Percentiles rank a stretch among this genome's conserved stretches.
Conservation (phyloP, 1,140 invertebrate species). For the Bombus pascuorum region DNA sequence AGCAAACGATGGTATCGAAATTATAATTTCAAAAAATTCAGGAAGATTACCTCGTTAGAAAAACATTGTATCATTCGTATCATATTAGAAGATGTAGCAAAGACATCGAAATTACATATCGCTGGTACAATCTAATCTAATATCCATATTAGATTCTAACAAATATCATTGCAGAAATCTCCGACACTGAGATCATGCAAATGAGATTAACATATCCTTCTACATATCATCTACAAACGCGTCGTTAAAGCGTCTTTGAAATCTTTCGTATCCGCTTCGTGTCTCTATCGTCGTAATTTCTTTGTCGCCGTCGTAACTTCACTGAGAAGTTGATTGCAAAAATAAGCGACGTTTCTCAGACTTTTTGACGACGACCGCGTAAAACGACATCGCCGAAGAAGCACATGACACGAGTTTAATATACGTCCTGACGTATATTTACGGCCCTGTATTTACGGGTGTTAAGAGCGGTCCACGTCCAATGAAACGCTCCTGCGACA, state of each 20-base stretch:
- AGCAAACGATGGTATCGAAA: background rate
- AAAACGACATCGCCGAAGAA: background rate
- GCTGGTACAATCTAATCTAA: background rate
- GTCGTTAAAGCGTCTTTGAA: background rate
- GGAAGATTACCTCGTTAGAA: background rate
- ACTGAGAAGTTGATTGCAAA: slow-evolving; percentile 2
- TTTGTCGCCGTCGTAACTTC: background rate
- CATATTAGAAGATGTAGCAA: background rate
- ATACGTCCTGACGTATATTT: slow-evolving; percentile 6
- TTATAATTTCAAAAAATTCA: background rate
- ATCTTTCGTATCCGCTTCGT: background rate
- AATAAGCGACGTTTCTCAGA: background rate
- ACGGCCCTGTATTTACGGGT: background rate
- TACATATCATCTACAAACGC: background rate
- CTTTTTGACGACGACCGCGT: background rate
- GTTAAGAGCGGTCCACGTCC: background rate
- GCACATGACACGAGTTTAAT: background rate
- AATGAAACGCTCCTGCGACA: slow-evolving; percentile 1
- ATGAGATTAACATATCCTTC: background rate
- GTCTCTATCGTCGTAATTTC: background rate
- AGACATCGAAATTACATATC: background rate
- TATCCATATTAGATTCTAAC: background rate
- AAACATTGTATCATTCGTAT: background rate
- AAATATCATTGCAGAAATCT: background rate
- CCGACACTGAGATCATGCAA: background rate